Evolutionary conservation across 2,113 vertebrate species (phyloP).

Genomic region (Danio rerio): GRCz12tu NC_133178.1:2736501-2737000

Average conservation of each 20-base stretch:
- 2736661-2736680: not conserved
- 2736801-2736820: slow-evolving; percentile 5
- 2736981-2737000: not conserved
- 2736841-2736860: slow-evolving; percentile 3
- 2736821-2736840: not conserved
- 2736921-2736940: not conserved
- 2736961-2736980: not conserved
- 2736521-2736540: slow-evolving; percentile 7
- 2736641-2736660: not conserved
- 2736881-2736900: not conserved
- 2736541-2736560: not conserved
- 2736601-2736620: slow-evolving; percentile 14
- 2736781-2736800: not conserved
- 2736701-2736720: too few species aligned
- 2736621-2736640: not conserved
- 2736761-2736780: not conserved
- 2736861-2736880: not conserved
- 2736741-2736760: not conserved
- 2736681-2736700: too few species aligned
- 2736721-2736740: too few species aligned
- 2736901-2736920: not conserved
- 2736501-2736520: slow-evolving; percentile 1
- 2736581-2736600: not conserved
- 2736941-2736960: not conserved
- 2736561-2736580: not conserved